Percentiles rank a stretch among this genome's conserved stretches.
These are phyloP conservation scores for Physella acuta DNA, from an alignment of 1,140 invertebrate species.

Conservation along the genomic window DNA sequence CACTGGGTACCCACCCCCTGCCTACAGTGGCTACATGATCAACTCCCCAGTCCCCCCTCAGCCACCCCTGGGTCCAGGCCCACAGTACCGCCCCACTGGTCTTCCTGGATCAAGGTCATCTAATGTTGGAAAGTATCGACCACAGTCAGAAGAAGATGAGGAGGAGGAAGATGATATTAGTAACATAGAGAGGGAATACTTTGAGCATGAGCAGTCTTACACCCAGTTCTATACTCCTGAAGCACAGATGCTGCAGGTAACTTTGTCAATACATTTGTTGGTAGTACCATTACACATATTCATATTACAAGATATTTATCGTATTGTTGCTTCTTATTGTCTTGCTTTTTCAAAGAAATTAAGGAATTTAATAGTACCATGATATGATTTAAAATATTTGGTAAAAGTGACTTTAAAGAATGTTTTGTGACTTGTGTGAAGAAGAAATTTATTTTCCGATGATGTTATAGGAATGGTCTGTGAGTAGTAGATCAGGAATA, in stretches of 20 bases:
- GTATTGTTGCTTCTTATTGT: too few species aligned
- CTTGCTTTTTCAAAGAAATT: too few species aligned
- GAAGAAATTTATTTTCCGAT: not conserved
- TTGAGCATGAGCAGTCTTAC: constrained; percentile 35
- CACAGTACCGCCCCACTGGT: constrained; percentile 22
- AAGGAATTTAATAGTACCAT: too few species aligned
- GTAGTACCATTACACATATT: too few species aligned
- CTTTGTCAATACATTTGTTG: too few species aligned
- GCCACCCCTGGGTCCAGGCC: constrained; percentile 18
- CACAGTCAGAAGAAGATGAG: constrained; percentile 36
- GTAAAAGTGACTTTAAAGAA: not conserved
- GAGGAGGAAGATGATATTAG: constrained; percentile 32
- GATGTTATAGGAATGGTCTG: constrained; percentile 39
- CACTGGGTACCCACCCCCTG: constrained; percentile 6
- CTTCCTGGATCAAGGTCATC: constrained; percentile 32
- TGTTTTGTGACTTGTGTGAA: not conserved
- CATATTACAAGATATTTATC: too few species aligned
- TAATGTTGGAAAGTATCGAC: constrained; percentile 18
- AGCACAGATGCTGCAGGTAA: constrained; percentile 37
- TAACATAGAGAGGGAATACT: constrained; percentile 47
- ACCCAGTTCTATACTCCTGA: constrained; percentile 31
- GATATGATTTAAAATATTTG: too few species aligned
- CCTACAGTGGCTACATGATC: constrained; percentile 17
- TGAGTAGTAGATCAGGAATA: constrained; percentile 35
- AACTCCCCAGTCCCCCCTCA: constrained; percentile 39